Base-by-base conservation (phyloP, 1,140 invertebrate species). In the Scaptomyza montana region DNA sequence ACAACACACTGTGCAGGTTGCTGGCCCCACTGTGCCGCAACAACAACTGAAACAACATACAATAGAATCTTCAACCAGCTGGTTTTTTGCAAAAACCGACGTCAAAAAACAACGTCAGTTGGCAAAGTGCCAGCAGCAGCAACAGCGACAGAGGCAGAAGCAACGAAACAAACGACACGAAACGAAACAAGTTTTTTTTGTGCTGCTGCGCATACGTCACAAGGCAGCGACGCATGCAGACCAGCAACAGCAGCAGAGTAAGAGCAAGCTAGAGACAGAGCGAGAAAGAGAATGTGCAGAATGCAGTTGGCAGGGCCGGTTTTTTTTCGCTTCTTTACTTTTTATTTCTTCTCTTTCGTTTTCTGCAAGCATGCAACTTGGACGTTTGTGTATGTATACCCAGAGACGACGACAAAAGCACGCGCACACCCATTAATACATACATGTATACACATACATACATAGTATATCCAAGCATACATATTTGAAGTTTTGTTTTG, bases 161-260 rank as follows among this genome's bases (percentile, higher is more conserved):
- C 61, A 57, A 45, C 36, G 53, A 53, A 50, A 60, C 51, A 49
- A 62, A 54, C 53, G 64, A 61, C 43, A 72, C 49, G 65, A 76
- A 65, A 81, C 78, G 63, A 85, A 85, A 85, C 80, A 39, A 77
- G 80, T 82, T 25, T 76, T 84, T 76, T 62, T 66, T 72, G 55
- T 57, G 72, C 74, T 71, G 80, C 65, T 84, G 81, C 82, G 81
- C 82, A 86, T 86, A 86, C 81, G 81, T 87, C 81, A 86, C 78
- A 76, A 71, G 59, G 76, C 76, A 72, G 72, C 67, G 62, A 75
- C 75, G 72, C 60, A 71, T 60, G 60, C 74, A 74, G 53, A 12
- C 30, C 30, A 33, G 30, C 30, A 25, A 25, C 47, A 55, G 45
- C 41, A 64, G 25, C 16, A 41, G 28, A 57, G 36, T 50, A 4